phyloP scores from a whole-genome alignment of 2,888 invertebrate genomes.

The Acleris literana region DNA sequence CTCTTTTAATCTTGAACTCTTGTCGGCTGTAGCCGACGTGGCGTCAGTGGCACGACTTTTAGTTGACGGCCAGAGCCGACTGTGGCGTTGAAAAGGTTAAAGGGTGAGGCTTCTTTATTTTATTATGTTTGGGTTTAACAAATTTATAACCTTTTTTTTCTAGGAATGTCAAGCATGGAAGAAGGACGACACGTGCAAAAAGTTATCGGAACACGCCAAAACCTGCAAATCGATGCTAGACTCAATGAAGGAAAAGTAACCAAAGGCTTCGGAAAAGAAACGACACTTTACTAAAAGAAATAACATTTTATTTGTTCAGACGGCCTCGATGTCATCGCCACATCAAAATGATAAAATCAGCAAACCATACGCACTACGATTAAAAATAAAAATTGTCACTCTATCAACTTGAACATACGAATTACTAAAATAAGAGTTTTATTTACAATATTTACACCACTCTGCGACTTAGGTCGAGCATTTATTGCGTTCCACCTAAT shows the following conservation, averaged over 20 bases:
- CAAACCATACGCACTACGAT: conserved; percentile 38
- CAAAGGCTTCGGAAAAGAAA: conserved; percentile 43
- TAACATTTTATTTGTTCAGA: conserved; percentile 74
- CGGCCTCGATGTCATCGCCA: conserved; percentile 54
- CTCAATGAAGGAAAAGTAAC: conserved; percentile 7
- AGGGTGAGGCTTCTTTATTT: too few relatives aligned
- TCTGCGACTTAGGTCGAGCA: conserved; percentile 2
- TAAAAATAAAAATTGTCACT: conserved; percentile 44
- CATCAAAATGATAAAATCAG: conserved; percentile 35
- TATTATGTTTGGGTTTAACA: too few relatives aligned
- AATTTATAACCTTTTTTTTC: conserved; percentile 5
- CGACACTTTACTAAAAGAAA: conserved; percentile 65
- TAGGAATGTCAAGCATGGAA: conserved; percentile 52
- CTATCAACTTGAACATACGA: conserved; percentile 40
- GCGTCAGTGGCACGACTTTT: too few relatives aligned
- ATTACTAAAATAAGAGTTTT: conserved; percentile 40
- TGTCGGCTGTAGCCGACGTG: too few relatives aligned
- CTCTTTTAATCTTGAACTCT: too few relatives aligned
- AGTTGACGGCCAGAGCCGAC: too few relatives aligned
- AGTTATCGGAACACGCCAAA: conserved; percentile 42
- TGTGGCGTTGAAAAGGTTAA: too few relatives aligned
- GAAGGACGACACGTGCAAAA: conserved; percentile 40
- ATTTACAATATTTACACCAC: conserved; percentile 59
- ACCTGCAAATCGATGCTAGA: conserved; percentile 42
- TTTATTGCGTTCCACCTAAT: neutral